phyloP scores from a whole-genome alignment of 2,113 vertebrate genomes.

The Oreochromis aureus region DNA sequence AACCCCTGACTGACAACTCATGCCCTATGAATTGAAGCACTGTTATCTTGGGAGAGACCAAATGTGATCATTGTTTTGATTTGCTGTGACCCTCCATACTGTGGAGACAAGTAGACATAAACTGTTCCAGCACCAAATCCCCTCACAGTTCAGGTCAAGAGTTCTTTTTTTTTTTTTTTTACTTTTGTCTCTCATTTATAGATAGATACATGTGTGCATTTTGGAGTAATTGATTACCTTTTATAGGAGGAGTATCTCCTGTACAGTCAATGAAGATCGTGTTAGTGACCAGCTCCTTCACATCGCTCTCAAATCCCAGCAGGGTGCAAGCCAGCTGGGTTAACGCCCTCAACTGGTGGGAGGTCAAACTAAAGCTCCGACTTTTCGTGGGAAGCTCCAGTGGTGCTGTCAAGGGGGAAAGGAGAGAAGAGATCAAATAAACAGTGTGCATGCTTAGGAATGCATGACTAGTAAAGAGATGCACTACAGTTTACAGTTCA shows the following conservation, averaged over 20 bases:
- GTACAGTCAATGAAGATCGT: conserved; percentile 69
- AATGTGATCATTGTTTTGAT: not conserved
- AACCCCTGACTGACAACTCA: not conserved
- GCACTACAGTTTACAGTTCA: conserved; percentile 27
- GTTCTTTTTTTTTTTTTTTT: not conserved
- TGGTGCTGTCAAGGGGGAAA: conserved; percentile 61
- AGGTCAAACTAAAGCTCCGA: conserved; percentile 77
- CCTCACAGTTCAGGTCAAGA: not conserved
- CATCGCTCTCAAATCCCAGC: conserved; percentile 79
- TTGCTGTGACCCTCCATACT: not conserved
- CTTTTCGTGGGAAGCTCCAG: conserved; percentile 69
- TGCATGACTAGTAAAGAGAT: conserved; percentile 7
- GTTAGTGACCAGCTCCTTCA: conserved; percentile 77
- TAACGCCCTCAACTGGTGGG: conserved; percentile 82
- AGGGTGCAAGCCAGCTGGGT: conserved; percentile 77
- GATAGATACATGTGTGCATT: not conserved
- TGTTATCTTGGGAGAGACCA: not conserved
- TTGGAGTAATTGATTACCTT: conserved; percentile 72
- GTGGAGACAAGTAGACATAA: not conserved
- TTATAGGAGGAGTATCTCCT: conserved; percentile 65
- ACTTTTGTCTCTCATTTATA: not conserved
- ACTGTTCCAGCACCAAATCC: not conserved
- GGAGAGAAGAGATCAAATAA: not conserved
- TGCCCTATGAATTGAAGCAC: not conserved
- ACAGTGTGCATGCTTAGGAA: not conserved